Percentiles rank a stretch among this genome's conserved stretches.
Conservation (phyloP, 2,888 invertebrate genomes). For the Dryobota labecula region DNA sequence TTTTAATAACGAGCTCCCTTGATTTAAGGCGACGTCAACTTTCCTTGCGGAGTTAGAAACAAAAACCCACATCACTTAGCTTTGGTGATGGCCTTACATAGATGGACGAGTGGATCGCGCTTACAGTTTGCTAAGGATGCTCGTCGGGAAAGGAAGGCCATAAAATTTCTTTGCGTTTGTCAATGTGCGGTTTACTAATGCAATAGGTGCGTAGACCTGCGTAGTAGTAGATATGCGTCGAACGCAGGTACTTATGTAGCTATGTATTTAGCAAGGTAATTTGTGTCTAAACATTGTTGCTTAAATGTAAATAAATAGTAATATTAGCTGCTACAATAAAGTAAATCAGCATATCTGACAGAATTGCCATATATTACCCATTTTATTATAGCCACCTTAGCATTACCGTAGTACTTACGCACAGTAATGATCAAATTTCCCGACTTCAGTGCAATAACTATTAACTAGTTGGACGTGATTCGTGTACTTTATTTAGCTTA, state of each 20-base stretch:
- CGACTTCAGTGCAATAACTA: conserved; percentile 34
- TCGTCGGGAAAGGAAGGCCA: conserved; percentile 59
- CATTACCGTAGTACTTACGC: conserved; percentile 28
- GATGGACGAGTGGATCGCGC: conserved; percentile 69
- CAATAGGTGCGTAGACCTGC: conserved; percentile 18
- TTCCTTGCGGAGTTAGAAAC: conserved; percentile 86
- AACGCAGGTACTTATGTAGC: not conserved
- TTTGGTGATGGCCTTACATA: conserved; percentile 62
- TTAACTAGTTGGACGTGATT: conserved; percentile 47
- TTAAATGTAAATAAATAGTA: conserved; percentile 31
- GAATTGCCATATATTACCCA: conserved; percentile 14
- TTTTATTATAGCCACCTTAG: conserved; percentile 42
- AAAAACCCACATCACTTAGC: conserved; percentile 74
- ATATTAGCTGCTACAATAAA: conserved; percentile 39
- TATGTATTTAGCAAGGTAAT: conserved; percentile 24
- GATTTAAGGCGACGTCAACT: conserved; percentile 85
- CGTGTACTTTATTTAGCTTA: conserved; percentile 37
- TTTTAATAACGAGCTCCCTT: conserved; percentile 82
- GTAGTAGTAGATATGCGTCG: conserved; percentile 33
- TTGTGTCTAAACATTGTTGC: conserved; percentile 23
- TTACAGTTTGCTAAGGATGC: conserved; percentile 52
- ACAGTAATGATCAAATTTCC: conserved; percentile 53
- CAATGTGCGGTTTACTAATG: conserved; percentile 45
- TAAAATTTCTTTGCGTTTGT: conserved; percentile 62
- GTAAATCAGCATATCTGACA: conserved; percentile 27